phyloP scores from a whole-genome alignment of 2,888 invertebrate genomes.

The Yponomeuta sedellus region DNA sequence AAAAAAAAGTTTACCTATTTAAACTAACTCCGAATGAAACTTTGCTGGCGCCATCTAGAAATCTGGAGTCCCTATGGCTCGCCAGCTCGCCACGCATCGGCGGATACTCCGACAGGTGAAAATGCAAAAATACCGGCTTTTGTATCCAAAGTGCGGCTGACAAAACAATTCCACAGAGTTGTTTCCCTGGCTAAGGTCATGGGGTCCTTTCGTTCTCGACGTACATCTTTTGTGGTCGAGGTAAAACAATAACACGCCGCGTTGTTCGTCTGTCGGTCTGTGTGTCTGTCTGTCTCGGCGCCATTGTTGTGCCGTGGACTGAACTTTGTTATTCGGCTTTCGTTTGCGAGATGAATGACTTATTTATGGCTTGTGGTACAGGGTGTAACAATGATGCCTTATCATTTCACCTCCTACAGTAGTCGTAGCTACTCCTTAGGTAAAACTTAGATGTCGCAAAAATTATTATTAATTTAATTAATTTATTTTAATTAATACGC shows the following conservation, averaged over 20 bases:
- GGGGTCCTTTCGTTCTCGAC: not conserved
- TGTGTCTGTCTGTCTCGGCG: conserved; percentile 27
- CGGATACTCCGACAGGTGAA: not conserved
- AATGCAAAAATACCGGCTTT: not conserved
- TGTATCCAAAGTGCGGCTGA: not conserved
- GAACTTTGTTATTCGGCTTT: conserved; percentile 10
- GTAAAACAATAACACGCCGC: not conserved
- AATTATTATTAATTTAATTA: too few species aligned
- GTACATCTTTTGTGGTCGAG: not conserved
- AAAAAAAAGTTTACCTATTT: too few species aligned
- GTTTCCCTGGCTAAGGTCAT: not conserved
- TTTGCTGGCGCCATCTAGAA: too few species aligned
- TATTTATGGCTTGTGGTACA: not conserved
- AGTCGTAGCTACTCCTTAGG: too few species aligned
- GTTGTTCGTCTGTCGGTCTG: conserved; percentile 20
- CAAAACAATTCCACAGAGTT: not conserved
- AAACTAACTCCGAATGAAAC: too few species aligned
- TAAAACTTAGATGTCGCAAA: too few species aligned
- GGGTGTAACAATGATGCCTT: not conserved
- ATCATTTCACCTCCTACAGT: too few species aligned
- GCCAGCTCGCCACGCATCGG: too few species aligned
- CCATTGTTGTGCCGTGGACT: conserved; percentile 28
- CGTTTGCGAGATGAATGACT: conserved; percentile 1
- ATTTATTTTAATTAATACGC: too few species aligned
- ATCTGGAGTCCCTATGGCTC: too few species aligned